Percentiles rank a stretch among this genome's conserved stretches.
Conservation (phyloP, 2,797 vertebrate species). For the Chelon labrosus region DNA sequence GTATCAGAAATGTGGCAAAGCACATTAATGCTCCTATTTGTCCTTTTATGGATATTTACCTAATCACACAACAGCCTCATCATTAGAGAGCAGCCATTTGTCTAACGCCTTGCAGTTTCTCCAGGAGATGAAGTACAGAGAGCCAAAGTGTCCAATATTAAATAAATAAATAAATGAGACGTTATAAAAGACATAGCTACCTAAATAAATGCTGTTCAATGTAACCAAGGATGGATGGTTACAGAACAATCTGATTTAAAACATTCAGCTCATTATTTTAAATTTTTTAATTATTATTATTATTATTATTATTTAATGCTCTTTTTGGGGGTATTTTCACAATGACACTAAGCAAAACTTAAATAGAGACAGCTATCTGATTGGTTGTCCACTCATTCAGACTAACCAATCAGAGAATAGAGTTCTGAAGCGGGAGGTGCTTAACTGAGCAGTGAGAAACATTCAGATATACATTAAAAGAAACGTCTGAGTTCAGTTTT, state of each 20-base stretch:
- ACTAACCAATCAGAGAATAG: not conserved
- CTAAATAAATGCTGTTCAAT: constrained; percentile 7
- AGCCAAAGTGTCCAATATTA: not conserved
- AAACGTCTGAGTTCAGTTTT: not conserved
- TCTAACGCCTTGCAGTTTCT: not conserved
- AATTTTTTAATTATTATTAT: not conserved
- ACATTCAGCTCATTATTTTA: constrained; percentile 10
- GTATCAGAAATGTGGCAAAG: constrained; percentile 8
- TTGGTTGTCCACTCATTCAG: not conserved
- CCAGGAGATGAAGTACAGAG: not conserved
- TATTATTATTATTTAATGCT: not conserved
- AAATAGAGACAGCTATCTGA: not conserved
- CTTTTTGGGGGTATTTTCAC: not conserved
- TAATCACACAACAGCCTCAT: constrained; percentile 1
- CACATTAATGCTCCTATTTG: not conserved
- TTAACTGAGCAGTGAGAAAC: not conserved
- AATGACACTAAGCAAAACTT: not conserved
- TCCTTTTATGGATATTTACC: constrained; percentile 5
- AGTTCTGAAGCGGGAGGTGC: not conserved
- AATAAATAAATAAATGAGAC: not conserved
- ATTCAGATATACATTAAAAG: not conserved
- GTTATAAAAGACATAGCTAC: not conserved
- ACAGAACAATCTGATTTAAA: not conserved
- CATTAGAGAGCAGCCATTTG: not conserved
- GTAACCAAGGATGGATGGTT: not conserved